Base-by-base conservation (phyloP, 2,797 vertebrate species). In the Acropternis orthonyx region DNA sequence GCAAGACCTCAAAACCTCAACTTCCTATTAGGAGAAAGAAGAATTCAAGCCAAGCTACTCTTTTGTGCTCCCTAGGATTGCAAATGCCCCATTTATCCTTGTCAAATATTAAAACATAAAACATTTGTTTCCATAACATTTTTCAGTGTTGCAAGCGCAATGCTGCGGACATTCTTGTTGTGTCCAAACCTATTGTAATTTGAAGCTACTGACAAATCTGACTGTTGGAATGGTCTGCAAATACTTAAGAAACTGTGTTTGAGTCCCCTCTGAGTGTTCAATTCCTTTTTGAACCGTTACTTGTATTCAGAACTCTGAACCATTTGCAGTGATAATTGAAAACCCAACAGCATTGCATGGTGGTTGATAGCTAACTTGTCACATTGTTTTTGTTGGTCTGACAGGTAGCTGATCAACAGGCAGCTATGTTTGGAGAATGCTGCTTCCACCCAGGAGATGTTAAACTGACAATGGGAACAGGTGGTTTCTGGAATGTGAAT, bases 381-480 rank as follows among this genome's bases (percentile, higher is more conserved):
- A 11, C 5, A 0, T 37, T 58, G 39, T 9, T 41, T 46, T 27
- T 88, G 51, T 71, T 43, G 85, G 16, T 90, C 28, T 18, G 44
- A 16, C 93, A 99, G 99, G 98, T 99, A 49, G 99, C 99, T 3
- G 99, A 99, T 97, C 99, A 99, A 95, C 99, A 99, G 97, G 98
- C 99, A 12, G 99, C 99, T 62, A 99, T 99, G 99, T 99, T 99
- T 97, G 99, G 99, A 66, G 98, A 99, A 83, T 99, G 99, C 97
- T 99, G 99, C 97, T 99, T 99, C 95, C 98, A 99, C 24, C 94
- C 95, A 1, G 99, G 99, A 37, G 99, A 99, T 51, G 98, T 99
- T 83, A 99, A 99, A 92, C 95, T 99, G 93, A 99, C 99, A 19
- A 99, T 99, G 99, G 99, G 99, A 94, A 99, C 99, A 2, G 99